Percentiles rank a stretch among this genome's conserved stretches.
phyloP scores from a whole-genome alignment of 1,140 invertebrate genomes.

The Frieseomelitta varia region DNA sequence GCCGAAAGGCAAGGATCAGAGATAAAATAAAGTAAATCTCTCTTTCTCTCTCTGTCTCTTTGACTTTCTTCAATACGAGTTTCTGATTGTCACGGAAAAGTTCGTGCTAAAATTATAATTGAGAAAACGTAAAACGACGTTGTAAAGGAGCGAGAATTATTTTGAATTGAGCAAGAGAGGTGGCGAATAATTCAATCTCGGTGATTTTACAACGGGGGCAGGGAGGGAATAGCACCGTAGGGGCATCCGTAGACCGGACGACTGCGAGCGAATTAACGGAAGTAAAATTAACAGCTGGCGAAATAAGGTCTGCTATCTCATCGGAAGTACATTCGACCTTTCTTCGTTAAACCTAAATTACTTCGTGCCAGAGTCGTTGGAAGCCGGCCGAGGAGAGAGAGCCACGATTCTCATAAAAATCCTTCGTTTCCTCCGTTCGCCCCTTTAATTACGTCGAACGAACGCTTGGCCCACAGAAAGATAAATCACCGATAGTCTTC shows the following conservation, averaged over 20 bases:
- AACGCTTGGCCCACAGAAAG: not conserved
- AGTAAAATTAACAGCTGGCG: slow-evolving; percentile 44
- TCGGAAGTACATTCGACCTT: slow-evolving; percentile 43
- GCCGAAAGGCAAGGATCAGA: no score
- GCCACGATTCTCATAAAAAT: slow-evolving; percentile 48
- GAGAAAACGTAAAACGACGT: not conserved
- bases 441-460: slow-evolving; percentile 36
- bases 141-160: not conserved
- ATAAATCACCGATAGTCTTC: not conserved
- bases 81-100: not conserved
- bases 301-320: slow-evolving; percentile 44
- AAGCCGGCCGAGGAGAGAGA: not conserved
- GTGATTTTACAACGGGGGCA: not conserved
- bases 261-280: slow-evolving; percentile 23
- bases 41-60: not conserved
- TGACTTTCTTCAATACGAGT: not conserved
- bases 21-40: no score
- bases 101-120: not conserved
- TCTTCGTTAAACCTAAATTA: slow-evolving; percentile 52
- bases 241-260: not conserved
- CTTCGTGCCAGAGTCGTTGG: not conserved
- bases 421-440: slow-evolving; percentile 32
- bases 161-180: not conserved
- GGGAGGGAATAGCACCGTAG: not conserved
- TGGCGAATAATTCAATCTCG: not conserved